phyloP scores from a whole-genome alignment of 2,888 invertebrate species.

The Panopea generosa region DNA sequence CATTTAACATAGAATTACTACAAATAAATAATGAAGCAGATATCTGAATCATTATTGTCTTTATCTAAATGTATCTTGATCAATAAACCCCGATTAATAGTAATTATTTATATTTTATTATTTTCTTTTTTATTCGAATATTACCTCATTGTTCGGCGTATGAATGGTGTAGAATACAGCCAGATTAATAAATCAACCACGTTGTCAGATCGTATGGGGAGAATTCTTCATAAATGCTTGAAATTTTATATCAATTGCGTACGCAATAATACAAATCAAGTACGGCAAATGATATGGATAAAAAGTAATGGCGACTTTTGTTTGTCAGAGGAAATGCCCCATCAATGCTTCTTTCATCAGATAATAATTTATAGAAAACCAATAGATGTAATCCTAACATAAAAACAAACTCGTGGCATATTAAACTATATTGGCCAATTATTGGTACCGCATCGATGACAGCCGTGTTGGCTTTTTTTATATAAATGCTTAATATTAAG shows the following conservation, averaged over 20 bases:
- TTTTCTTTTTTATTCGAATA: too few species aligned
- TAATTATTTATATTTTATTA: too few species aligned
- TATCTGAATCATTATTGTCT: too few species aligned
- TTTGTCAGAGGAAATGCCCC: constrained; percentile 38
- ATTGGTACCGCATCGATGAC: neutral
- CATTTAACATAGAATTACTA: too few species aligned
- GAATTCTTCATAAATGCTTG: constrained; percentile 31
- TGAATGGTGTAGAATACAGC: neutral
- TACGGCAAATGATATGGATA: constrained; percentile 44
- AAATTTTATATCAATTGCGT: constrained; percentile 53
- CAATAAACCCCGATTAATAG: too few species aligned
- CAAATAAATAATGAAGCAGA: too few species aligned
- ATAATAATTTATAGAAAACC: constrained; percentile 58
- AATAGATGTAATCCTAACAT: constrained; percentile 26
- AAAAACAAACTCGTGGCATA: constrained; percentile 12
- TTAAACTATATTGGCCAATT: constrained; percentile 28
- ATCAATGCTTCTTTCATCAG: constrained; percentile 35
- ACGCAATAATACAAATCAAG: constrained; percentile 56
- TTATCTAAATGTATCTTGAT: too few species aligned
- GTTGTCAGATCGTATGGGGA: constrained; percentile 22
- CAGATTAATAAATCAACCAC: constrained; percentile 11
- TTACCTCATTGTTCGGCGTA: too few species aligned
- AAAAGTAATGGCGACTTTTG: constrained; percentile 32
- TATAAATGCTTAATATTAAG: too few species aligned
- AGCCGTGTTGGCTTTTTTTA: too few species aligned